A percentile compares a stretch with the other conserved stretches of the same genome.
Evolutionary conservation across 2,797 vertebrate genomes (phyloP).

Genomic region (Falco berigora): DNA sequence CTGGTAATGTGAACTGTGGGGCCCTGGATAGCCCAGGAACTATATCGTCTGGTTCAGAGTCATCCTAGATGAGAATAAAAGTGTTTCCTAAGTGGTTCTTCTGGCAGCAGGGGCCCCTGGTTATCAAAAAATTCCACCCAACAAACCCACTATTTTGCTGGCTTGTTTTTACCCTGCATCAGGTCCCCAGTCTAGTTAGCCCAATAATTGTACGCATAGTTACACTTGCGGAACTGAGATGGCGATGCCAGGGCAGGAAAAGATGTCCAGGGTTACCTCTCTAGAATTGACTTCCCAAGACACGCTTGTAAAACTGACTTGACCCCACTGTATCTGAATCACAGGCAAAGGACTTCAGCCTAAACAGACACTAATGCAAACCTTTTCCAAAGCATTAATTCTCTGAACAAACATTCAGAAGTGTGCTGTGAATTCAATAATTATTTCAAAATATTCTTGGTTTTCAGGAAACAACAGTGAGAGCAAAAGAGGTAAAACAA

Average conservation of each 20-base stretch:
- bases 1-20: conserved; percentile 5
- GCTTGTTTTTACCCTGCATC: neutral
- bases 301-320: neutral
- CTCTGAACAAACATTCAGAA: neutral
- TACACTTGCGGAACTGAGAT: neutral
- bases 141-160: neutral
- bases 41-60: neutral
- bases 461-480: neutral
- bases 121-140: neutral
- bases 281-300: neutral
- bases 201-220: fast-evolving
- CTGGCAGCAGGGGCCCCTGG: neutral
- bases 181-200: neutral
- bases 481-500: neutral
- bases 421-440: neutral
- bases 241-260: neutral
- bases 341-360: neutral
- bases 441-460: neutral
- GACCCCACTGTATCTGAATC: neutral
- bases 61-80: neutral
- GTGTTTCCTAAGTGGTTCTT: neutral
- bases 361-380: neutral
- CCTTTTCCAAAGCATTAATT: neutral
- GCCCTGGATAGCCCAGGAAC: neutral
- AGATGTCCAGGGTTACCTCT: neutral